Evolutionary conservation across 2,797 vertebrate species (phyloP).

Genomic region (Lindbergichthys nudifrons): DNA sequence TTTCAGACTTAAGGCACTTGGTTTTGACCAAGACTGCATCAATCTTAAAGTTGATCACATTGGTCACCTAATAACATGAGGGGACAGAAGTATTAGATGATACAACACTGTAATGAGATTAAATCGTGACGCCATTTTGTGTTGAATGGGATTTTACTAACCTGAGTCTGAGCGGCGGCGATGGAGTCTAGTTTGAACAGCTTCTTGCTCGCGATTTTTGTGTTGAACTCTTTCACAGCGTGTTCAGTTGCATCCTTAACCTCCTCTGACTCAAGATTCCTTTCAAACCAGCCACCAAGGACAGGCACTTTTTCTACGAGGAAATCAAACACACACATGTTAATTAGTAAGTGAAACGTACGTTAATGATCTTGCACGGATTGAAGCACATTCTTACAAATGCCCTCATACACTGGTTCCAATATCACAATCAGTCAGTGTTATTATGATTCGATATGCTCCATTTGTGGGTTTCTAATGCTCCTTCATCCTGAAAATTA

Average conservation of each 20-base stretch:
- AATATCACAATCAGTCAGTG: background rate
- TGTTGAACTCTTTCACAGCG: constrained; percentile 59
- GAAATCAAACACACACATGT: constrained; percentile 8
- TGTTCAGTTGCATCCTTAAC: constrained; percentile 45
- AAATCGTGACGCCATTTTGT: background rate
- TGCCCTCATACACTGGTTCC: background rate
- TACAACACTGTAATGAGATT: too few species aligned
- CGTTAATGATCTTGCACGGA: too few species aligned
- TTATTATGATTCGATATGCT: background rate
- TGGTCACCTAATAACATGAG: constrained; percentile 62
- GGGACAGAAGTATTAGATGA: background rate
- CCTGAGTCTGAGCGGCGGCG: constrained; percentile 58
- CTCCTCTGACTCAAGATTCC: constrained; percentile 27
- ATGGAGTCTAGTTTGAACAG: constrained; percentile 67
- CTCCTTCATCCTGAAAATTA: constrained; percentile 22
- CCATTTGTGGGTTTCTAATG: background rate
- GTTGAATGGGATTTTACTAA: constrained; percentile 7
- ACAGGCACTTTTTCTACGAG: constrained; percentile 31
- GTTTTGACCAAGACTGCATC: constrained; percentile 67
- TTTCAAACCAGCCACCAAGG: constrained; percentile 63
- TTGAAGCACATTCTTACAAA: background rate
- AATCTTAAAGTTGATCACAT: constrained; percentile 63
- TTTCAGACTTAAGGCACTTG: constrained; percentile 67
- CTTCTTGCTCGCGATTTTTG: constrained; percentile 49
- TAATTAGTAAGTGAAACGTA: background rate